phyloP scores from a whole-genome alignment of 2,113 vertebrate species.

The Haplotaxodon microlepis region DNA sequence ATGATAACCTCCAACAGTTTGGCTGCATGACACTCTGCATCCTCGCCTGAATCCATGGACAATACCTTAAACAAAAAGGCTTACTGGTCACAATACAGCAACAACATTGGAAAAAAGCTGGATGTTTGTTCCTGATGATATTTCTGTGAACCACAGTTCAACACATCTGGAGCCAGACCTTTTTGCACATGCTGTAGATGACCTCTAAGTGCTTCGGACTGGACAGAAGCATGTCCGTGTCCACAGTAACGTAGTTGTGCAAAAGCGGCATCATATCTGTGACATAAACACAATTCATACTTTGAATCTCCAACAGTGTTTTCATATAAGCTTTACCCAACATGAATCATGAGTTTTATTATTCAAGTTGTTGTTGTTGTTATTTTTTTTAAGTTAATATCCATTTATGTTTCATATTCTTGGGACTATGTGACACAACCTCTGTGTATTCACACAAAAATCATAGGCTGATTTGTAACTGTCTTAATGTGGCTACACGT shows the following conservation, averaged over 20 bases:
- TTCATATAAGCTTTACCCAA: background rate
- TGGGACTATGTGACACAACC: background rate
- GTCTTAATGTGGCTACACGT: background rate
- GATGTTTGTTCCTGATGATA: background rate
- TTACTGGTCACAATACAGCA: background rate
- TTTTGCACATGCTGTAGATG: constrained; percentile 96
- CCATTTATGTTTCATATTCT: background rate
- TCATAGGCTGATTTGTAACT: background rate
- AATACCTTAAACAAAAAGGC: constrained; percentile 74
- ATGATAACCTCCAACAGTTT: constrained; percentile 95
- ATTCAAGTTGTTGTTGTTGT: background rate
- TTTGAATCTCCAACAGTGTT: background rate
- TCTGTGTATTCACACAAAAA: background rate
- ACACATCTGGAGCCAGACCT: constrained; percentile 72
- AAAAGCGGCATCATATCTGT: constrained; percentile 98
- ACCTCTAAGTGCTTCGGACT: constrained; percentile 93
- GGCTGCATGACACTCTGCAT: constrained; percentile 93
- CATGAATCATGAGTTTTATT: background rate
- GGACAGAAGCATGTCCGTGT: constrained; percentile 87
- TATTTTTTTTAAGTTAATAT: background rate
- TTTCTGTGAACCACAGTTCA: background rate
- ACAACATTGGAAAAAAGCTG: rapidly evolving
- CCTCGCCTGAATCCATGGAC: constrained; percentile 87
- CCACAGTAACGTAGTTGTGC: constrained; percentile 97
- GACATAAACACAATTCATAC: background rate